phyloP scores from a whole-genome alignment of 2,113 vertebrate genomes.

The Boulengerochromis microlepis region DNA sequence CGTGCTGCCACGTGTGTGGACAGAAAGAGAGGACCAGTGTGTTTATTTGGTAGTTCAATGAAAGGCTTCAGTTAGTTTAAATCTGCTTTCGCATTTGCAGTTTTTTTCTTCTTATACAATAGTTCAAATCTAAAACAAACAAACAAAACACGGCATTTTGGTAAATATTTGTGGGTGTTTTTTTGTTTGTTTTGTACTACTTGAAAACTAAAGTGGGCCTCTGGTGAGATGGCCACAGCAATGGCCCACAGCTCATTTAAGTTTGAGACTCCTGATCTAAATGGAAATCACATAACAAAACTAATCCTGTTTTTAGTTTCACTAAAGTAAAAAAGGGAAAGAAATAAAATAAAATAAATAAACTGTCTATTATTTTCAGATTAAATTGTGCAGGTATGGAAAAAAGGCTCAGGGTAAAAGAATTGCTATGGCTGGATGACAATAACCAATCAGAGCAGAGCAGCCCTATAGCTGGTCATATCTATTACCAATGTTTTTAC shows the following conservation, averaged over 20 bases:
- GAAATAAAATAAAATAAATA: background rate
- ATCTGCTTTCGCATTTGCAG: background rate
- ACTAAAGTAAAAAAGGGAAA: background rate
- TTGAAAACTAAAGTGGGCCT: background rate
- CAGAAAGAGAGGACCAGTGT: background rate
- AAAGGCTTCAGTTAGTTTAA: background rate
- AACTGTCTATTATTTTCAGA: background rate
- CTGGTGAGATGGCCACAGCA: background rate
- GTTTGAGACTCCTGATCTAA: background rate
- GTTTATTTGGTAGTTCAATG: background rate
- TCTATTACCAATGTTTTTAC: background rate
- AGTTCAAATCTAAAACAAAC: accelerated
- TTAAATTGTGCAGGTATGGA: background rate
- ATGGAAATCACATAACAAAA: background rate
- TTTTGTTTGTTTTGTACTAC: background rate
- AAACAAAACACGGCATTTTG: background rate
- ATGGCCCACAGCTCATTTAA: background rate
- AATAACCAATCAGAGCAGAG: background rate
- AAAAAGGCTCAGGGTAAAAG: background rate
- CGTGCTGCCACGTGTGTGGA: background rate
- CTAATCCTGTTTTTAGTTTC: background rate
- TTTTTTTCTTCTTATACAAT: background rate
- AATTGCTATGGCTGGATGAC: background rate
- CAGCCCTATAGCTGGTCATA: background rate
- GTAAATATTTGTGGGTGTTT: background rate